Percentiles rank a stretch among this genome's conserved stretches.
Evolutionary conservation across 2,113 vertebrate genomes (phyloP).

Genomic region (Brachyhypopomus occidentalis): DNA sequence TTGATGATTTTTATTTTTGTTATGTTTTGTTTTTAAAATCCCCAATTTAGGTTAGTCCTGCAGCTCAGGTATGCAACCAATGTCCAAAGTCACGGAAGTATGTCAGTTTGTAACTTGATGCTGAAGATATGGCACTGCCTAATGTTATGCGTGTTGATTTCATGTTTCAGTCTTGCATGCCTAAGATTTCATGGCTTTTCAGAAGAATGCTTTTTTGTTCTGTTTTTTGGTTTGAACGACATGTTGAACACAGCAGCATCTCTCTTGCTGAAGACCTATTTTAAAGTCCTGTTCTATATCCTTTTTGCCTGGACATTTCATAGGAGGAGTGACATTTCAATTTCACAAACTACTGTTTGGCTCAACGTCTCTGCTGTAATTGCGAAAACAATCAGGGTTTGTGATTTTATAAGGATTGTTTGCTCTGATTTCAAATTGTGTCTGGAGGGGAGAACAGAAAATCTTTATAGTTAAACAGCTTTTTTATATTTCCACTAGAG

Average conservation of each 20-base stretch:
- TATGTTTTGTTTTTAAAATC: constrained; percentile 22
- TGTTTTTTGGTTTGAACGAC: constrained; percentile 49
- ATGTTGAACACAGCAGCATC: constrained; percentile 47
- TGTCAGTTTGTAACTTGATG: constrained; percentile 57
- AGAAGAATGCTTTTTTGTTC: constrained; percentile 39
- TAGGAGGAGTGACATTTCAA: constrained; percentile 61
- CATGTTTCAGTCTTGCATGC: constrained; percentile 53
- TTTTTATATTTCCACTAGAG: constrained; percentile 61
- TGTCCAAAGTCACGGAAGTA: constrained; percentile 59
- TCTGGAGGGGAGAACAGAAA: constrained; percentile 61
- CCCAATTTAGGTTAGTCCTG: constrained; percentile 62
- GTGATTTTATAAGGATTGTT: constrained; percentile 74
- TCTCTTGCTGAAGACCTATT: constrained; percentile 42
- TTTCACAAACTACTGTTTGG: constrained; percentile 61
- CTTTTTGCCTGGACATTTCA: constrained; percentile 53
- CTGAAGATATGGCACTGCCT: constrained; percentile 58
- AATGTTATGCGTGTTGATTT: constrained; percentile 53
- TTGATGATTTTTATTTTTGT: constrained; percentile 41
- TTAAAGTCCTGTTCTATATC: constrained; percentile 48
- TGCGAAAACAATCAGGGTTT: constrained; percentile 64
- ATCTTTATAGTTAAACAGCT: constrained; percentile 54
- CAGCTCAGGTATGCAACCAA: constrained; percentile 71
- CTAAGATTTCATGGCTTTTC: constrained; percentile 53
- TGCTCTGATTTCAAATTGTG: constrained; percentile 75
- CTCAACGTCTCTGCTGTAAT: constrained; percentile 61